Evolutionary conservation across 1,140 invertebrate species (phyloP).

Genomic region (Caenorhabditis latens): DNA sequence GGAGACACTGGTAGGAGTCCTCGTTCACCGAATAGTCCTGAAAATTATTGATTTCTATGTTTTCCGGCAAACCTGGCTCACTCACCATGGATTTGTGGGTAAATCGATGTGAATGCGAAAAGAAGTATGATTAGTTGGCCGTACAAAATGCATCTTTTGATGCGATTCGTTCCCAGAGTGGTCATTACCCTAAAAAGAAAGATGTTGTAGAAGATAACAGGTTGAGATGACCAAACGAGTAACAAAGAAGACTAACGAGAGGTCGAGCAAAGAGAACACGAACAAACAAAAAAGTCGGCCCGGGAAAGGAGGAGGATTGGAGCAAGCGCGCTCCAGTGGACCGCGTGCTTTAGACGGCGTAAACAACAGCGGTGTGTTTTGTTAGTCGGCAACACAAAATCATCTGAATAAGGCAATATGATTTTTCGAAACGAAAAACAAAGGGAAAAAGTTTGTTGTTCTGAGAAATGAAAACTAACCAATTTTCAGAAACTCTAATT

Average conservation of each 20-base stretch:
- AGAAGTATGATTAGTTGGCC: background rate
- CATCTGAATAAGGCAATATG: background rate
- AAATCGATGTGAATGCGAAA: constrained; percentile 10
- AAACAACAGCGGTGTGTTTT: constrained; percentile 8
- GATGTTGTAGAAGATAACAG: background rate
- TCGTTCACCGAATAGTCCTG: constrained; percentile 42
- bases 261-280: background rate
- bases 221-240: background rate
- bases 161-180: background rate
- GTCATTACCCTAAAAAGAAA: background rate
- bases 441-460: too few species aligned
- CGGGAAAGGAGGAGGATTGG: background rate
- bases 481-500: too few species aligned
- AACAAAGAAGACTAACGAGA: background rate
- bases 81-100: constrained; percentile 46
- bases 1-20: constrained; percentile 31
- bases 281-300: background rate
- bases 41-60: background rate
- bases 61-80: too few species aligned
- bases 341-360: background rate
- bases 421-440: background rate
- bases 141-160: constrained; percentile 5
- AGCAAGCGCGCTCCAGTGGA: constrained; percentile 2
- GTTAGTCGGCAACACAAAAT: background rate
- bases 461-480: too few species aligned